Base-by-base conservation (phyloP, 2,113 vertebrate genomes). In the Lanius collurio region DNA sequence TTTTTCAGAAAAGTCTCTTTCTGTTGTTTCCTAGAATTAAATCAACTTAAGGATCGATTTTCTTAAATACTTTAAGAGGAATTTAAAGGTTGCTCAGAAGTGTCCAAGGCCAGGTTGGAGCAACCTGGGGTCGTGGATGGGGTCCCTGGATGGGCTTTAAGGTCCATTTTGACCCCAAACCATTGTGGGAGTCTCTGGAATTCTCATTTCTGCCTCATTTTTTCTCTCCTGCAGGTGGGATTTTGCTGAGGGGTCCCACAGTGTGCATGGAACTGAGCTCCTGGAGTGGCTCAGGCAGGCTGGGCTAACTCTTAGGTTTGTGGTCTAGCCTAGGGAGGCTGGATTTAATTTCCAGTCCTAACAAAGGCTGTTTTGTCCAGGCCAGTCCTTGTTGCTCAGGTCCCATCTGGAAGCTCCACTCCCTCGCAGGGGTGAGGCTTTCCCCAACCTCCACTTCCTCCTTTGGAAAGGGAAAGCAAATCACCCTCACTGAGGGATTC, bases 91-190 rank as follows among this genome's bases (percentile, higher is more conserved):
- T 59, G 57, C 57, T 59, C n/a, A 3, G 23, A 1, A 23, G 12
- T 44, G 47, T 6, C 73, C 64, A 2, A 3, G 35, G 21, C 74
- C 59, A 33, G 75, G 4, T 4, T 63, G 59, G 59, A 37, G 13
- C 44, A 3, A 1, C 8, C 10, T 41, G 37, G 33, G n/a, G 4
- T 39, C 22, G 0, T 2, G 44, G 44, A 15, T 20, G 18, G 6
- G 24, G 42, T 11, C 26, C 82, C 70, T 35, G 71, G 37, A 3
- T 31, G 47, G 13, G 22, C 9, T 63, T 12, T 49, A 1, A 12
- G 16, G 4, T n/a, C n/a, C 50, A 3, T 44, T 39, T 57, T 42
- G 4, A 4, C 5, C 56, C 18, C 46, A 35, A 2, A 18, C 15
- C 64, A 6, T 1, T 37, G 55, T 8, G 8, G 12, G 3, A 16